phyloP scores from a whole-genome alignment of 2,888 invertebrate genomes.

The Tridacna gigas region DNA sequence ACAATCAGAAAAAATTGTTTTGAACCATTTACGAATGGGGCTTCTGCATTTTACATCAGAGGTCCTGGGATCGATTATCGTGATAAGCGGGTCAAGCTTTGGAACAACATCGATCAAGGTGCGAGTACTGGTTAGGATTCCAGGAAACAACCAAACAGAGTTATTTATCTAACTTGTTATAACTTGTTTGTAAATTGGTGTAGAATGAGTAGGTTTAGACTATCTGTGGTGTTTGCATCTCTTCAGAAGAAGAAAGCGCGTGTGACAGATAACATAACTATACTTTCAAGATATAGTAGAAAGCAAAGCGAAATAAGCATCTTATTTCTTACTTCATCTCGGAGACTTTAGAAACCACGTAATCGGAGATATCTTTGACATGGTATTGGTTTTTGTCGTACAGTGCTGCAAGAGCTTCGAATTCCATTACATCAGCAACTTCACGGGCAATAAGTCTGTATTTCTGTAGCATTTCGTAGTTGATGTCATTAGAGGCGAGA shows the following conservation, averaged over 20 bases:
- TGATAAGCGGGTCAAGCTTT: too few species aligned
- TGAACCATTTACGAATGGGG: too few species aligned
- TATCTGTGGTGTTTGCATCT: too few species aligned
- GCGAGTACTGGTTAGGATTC: too few species aligned
- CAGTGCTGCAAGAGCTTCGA: conserved; percentile 34
- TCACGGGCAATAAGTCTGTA: conserved; percentile 33
- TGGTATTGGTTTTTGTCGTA: conserved; percentile 55
- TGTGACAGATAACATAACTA: not conserved
- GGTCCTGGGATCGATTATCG: too few species aligned
- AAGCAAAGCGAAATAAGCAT: not conserved
- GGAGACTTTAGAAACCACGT: not conserved
- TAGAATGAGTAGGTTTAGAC: not conserved
- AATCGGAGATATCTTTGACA: conserved; percentile 44
- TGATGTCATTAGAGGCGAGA: conserved; percentile 10
- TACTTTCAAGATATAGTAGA: too few species aligned
- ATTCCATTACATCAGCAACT: conserved; percentile 43
- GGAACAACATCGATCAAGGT: too few species aligned
- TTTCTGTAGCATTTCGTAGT: conserved; percentile 47
- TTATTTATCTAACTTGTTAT: too few species aligned
- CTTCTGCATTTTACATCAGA: too few species aligned
- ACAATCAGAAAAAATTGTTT: too few species aligned
- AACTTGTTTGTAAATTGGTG: not conserved
- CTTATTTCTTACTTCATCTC: conserved; percentile 9
- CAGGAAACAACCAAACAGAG: too few species aligned
- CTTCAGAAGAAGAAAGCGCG: too few species aligned